Conservation (phyloP, 2,113 vertebrate genomes). For the Centropus bengalensis region DNA sequence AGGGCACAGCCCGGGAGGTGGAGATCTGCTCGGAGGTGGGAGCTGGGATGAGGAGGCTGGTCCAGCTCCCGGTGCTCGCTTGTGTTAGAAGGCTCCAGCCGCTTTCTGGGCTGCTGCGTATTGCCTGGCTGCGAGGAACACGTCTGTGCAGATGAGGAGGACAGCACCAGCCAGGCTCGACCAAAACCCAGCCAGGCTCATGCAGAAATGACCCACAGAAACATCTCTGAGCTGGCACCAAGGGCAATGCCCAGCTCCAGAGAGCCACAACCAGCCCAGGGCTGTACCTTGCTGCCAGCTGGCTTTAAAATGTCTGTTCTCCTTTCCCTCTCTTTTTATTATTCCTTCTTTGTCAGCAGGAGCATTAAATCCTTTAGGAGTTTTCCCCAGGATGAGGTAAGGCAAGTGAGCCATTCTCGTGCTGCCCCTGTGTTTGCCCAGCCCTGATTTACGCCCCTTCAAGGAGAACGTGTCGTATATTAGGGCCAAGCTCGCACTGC, state of each 20-base stretch:
- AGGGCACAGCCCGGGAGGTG: background rate
- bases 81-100: accelerated
- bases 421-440: background rate
- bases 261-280: background rate
- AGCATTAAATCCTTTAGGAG: background rate
- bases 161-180: background rate
- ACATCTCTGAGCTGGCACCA: background rate
- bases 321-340: background rate
- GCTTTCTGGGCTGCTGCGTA: accelerated
- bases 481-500: background rate
- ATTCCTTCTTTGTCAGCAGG: background rate
- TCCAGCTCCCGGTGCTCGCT: background rate
- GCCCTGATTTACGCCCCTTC: background rate
- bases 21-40: background rate
- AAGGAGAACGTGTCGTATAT: background rate
- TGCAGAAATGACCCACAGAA: background rate
- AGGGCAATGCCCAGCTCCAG: accelerated
- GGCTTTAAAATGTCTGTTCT: background rate
- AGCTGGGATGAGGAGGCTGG: background rate
- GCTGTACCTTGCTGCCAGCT: background rate
- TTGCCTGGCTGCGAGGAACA: background rate
- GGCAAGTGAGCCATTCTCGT: background rate
- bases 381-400: background rate
- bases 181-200: background rate
- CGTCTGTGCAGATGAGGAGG: background rate